Percentiles rank a stretch among this genome's conserved stretches.
Conservation (phyloP, 1,140 invertebrate genomes). For the Lepidurus couesii region DNA sequence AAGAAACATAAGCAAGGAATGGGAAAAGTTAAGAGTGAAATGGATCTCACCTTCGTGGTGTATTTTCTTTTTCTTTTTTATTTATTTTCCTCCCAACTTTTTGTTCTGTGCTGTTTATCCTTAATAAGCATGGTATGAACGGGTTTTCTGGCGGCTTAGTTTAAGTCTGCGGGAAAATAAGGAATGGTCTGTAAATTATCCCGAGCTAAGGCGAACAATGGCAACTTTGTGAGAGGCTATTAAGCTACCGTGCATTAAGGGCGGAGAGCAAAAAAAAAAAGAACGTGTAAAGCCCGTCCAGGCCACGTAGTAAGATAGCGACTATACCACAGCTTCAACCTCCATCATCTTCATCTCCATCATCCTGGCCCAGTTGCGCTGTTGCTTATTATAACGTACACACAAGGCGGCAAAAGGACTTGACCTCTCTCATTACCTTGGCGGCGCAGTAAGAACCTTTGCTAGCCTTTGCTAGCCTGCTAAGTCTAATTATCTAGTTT, state of each 20-base stretch:
- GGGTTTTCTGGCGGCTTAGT: background rate
- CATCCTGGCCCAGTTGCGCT: background rate
- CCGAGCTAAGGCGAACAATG: constrained; percentile 11
- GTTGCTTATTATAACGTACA: constrained; percentile 10
- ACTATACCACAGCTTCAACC: background rate
- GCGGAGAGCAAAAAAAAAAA: background rate
- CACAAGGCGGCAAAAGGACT: constrained; percentile 1
- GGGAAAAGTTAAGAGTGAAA: no score
- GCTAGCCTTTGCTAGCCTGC: background rate
- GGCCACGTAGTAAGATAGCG: background rate
- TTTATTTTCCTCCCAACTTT: background rate
- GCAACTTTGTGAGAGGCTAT: constrained; percentile 19
- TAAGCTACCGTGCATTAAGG: constrained; percentile 14
- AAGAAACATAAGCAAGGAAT: no score
- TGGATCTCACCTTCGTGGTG: no score
- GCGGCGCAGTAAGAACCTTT: background rate
- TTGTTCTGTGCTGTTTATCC: background rate
- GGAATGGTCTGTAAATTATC: background rate
- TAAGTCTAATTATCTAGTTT: constrained; percentile 12
- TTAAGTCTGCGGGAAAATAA: background rate
- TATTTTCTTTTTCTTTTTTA: no score
- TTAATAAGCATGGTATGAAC: background rate
- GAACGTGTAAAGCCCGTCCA: background rate
- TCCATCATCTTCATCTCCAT: background rate
- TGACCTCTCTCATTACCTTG: constrained; percentile 4